Percentiles rank a stretch among this genome's conserved stretches.
phyloP scores from a whole-genome alignment of 2,113 vertebrate genomes.

The Geococcyx californianus region DNA sequence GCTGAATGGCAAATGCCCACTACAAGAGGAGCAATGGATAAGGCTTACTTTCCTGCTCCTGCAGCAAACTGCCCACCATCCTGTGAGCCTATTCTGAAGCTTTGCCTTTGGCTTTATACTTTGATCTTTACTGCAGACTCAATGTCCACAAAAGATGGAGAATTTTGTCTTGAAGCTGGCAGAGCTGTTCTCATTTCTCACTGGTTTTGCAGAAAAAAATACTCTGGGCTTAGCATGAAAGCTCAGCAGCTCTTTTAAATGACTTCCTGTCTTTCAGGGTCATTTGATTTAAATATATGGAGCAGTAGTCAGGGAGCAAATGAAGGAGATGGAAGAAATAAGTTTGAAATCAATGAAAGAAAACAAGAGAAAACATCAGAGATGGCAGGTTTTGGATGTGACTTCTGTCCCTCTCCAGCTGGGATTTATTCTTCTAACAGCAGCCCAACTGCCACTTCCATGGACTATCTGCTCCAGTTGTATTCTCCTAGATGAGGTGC shows the following conservation, averaged over 20 bases:
- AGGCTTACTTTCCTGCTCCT: neutral
- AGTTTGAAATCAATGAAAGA: neutral
- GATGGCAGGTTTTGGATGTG: neutral
- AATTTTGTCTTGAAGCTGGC: neutral
- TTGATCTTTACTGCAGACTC: neutral
- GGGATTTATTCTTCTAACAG: fast-evolving
- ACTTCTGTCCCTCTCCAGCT: neutral
- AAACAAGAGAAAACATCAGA: neutral
- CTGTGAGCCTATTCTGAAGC: neutral
- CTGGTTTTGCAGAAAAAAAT: neutral
- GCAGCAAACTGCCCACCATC: neutral
- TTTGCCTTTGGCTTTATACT: neutral
- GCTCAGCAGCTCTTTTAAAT: neutral
- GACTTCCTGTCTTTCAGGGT: neutral
- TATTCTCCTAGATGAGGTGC: neutral
- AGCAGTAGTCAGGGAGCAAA: neutral
- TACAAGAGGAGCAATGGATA: neutral
- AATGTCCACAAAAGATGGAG: neutral
- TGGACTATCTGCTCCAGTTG: neutral
- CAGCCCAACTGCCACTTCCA: neutral
- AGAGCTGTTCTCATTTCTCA: neutral
- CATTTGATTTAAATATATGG: neutral
- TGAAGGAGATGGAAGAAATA: neutral
- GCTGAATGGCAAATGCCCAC: neutral
- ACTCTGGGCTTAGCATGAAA: neutral